phyloP scores from a whole-genome alignment of 1,140 invertebrate species.

The Procambarus virginalis region DNA sequence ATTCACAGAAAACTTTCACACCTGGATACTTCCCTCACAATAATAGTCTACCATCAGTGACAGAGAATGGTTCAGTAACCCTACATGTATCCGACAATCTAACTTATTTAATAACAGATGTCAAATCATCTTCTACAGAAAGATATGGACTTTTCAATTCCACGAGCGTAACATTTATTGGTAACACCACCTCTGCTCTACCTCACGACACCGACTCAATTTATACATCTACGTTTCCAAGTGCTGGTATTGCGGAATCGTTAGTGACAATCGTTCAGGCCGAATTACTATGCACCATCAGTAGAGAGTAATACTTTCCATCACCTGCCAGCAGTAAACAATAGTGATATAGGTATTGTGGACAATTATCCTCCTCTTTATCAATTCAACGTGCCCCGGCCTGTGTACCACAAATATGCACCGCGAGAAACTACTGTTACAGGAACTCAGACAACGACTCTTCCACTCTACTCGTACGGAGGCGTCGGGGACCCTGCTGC shows the following conservation, averaged over 20 bases:
- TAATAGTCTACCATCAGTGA: background rate
- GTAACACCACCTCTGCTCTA: background rate
- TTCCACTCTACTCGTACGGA: background rate
- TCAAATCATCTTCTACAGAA: background rate
- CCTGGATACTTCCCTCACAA: background rate
- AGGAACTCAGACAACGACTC: background rate
- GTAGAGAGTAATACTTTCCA: background rate
- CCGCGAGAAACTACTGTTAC: background rate
- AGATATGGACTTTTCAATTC: background rate
- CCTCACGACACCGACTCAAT: background rate
- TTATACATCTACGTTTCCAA: background rate
- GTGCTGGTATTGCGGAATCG: no score
- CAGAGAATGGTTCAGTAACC: background rate
- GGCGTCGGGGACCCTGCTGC: conserved; percentile 20
- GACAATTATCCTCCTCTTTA: background rate
- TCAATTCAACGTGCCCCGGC: background rate
- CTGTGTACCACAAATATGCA: background rate
- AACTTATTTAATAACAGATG: background rate
- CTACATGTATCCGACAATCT: background rate
- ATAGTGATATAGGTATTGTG: background rate
- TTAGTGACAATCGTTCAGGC: background rate
- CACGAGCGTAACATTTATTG: background rate
- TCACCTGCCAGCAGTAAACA: background rate
- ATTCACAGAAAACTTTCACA: background rate
- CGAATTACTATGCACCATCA: background rate